Evolutionary conservation across 2,113 vertebrate species (phyloP).

Genomic region (Plecturocebus donacophilus): DNA sequence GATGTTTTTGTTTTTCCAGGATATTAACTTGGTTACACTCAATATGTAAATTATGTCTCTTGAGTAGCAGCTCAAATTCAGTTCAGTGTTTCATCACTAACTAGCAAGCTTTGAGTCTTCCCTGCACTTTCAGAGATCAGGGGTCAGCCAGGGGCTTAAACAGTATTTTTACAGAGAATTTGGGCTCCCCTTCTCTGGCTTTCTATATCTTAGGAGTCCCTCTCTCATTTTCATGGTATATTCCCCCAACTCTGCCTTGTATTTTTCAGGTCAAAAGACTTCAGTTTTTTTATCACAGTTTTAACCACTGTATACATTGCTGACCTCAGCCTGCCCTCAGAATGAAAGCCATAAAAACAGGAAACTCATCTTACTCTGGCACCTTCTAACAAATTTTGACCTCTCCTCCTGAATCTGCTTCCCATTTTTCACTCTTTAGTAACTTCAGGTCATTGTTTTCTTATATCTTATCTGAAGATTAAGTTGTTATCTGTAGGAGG

Average conservation of each 20-base stretch:
- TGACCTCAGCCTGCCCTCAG: neutral
- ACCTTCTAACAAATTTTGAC: neutral
- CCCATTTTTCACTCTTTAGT: neutral
- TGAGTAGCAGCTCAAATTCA: neutral
- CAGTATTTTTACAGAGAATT: neutral
- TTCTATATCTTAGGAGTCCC: neutral
- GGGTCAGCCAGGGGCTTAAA: neutral
- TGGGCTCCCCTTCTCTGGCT: neutral
- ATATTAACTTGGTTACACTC: neutral
- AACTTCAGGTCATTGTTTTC: neutral
- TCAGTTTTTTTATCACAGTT: neutral
- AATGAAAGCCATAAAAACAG: conserved; percentile 6
- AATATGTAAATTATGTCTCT: neutral
- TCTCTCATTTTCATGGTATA: neutral
- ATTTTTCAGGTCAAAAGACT: neutral
- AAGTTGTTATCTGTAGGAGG: neutral
- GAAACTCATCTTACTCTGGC: neutral
- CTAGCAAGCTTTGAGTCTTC: neutral
- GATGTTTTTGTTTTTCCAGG: neutral
- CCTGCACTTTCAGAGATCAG: neutral
- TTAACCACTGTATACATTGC: neutral
- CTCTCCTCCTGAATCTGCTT: neutral
- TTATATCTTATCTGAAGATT: neutral
- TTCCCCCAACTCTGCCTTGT: neutral
- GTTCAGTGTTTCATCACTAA: neutral